These are phyloP conservation scores for Axea sp. DNA, from an alignment of 2,888 invertebrate species.

Conservation along the genomic window DNA sequence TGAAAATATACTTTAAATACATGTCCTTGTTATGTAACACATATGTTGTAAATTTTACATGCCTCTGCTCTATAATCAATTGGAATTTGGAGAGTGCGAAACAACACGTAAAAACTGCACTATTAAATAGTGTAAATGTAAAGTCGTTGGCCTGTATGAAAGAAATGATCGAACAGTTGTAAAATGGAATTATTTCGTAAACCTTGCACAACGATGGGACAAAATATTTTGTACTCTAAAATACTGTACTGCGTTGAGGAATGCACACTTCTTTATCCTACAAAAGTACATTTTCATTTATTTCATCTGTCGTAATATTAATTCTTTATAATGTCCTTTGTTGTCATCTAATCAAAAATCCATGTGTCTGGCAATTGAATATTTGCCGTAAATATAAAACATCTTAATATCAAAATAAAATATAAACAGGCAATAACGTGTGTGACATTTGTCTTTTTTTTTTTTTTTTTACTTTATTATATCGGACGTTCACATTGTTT, in stretches of 20 bases:
- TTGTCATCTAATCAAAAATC: constrained; percentile 19
- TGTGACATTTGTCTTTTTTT: constrained; percentile 42
- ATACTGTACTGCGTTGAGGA: constrained; percentile 1
- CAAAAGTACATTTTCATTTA: constrained; percentile 5
- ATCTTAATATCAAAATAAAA: constrained; percentile 75
- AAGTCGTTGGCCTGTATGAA: too few species aligned
- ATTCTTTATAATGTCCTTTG: neutral
- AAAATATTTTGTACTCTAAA: constrained; percentile 18
- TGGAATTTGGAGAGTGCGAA: too few species aligned
- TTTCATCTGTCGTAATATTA: constrained; percentile 3
- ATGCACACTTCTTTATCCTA: constrained; percentile 23
- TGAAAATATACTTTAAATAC: neutral
- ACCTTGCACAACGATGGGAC: too few species aligned
- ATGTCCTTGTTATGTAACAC: neutral
- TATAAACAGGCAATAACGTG: constrained; percentile 75
- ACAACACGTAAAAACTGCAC: too few species aligned
- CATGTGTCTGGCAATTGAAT: constrained; percentile 23
- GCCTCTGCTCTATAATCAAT: too few species aligned
- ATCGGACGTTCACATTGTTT: constrained; percentile 49
- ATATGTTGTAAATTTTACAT: constrained; percentile 2
- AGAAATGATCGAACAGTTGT: neutral
- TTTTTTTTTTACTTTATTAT: constrained; percentile 57
- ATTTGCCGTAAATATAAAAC: constrained; percentile 70
- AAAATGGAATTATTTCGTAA: too few species aligned
- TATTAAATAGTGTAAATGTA: too few species aligned